Percentiles rank a stretch among this genome's conserved stretches.
Evolutionary conservation across 2,888 invertebrate species (phyloP).

Genomic region (Acanthosepion esculentum): DNA sequence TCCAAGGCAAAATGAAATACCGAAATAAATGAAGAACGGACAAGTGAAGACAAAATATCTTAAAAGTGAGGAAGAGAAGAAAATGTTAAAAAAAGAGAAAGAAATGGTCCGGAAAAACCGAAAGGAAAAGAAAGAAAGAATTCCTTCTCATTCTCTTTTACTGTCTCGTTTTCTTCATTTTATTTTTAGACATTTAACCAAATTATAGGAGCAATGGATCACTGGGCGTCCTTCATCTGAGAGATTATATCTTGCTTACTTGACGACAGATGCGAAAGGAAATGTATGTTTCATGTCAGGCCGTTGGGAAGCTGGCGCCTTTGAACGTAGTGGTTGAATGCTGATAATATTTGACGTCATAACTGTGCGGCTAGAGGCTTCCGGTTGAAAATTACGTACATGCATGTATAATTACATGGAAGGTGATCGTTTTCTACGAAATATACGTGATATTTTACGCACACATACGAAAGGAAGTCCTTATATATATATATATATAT

Average conservation of each 20-base stretch:
- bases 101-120: neutral
- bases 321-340: neutral
- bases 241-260: neutral
- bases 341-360: conserved; percentile 2
- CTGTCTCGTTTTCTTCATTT: neutral
- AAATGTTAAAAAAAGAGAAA: neutral
- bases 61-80: neutral
- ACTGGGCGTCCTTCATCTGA: neutral
- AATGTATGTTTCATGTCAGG: neutral
- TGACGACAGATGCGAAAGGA: neutral
- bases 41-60: neutral
- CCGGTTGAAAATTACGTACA: neutral
- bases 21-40: neutral
- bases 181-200: neutral
- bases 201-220: neutral
- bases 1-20: neutral
- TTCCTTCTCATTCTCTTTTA: too few species aligned
- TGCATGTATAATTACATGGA: neutral
- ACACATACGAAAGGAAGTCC: neutral
- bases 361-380: too few species aligned
- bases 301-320: neutral
- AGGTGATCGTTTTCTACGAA: neutral
- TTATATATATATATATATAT: neutral
- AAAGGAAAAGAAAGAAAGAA: neutral
- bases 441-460: neutral